phyloP scores from a whole-genome alignment of 2,888 invertebrate genomes.

The Eucera pruinosa region DNA sequence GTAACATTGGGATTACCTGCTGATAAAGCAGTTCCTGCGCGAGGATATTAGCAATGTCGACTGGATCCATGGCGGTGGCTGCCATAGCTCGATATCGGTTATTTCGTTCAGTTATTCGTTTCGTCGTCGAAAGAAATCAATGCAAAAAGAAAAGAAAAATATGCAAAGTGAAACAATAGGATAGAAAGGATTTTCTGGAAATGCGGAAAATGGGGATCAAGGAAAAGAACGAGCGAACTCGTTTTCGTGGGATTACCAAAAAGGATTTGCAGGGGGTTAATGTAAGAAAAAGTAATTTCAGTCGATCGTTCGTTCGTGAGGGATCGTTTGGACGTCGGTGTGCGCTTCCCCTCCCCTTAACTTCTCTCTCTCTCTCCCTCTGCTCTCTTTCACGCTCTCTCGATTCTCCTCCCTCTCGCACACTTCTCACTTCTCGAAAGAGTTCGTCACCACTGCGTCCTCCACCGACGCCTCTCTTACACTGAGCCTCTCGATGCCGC shows the following conservation, averaged over 20 bases:
- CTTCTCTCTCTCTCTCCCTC: conserved; percentile 29
- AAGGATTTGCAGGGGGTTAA: conserved; percentile 3
- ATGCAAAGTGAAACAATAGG: neutral
- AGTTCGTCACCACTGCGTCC: conserved; percentile 77
- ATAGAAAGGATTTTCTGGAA: neutral
- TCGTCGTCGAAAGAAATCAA: conserved; percentile 62
- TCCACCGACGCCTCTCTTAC: conserved; percentile 81
- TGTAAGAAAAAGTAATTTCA: conserved; percentile 61
- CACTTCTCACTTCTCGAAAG: conserved; percentile 60
- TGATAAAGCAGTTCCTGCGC: conserved; percentile 94
- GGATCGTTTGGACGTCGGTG: conserved; percentile 74
- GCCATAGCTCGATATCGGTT: conserved; percentile 75
- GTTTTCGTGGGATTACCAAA: conserved; percentile 10
- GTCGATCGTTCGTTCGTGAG: conserved; percentile 79
- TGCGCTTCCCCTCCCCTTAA: conserved; percentile 51
- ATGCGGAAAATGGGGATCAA: neutral
- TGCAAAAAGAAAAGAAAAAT: neutral
- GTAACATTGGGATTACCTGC: conserved; percentile 86
- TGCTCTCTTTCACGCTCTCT: conserved; percentile 27
- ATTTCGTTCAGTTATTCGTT: conserved; percentile 73
- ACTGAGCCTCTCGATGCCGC: conserved; percentile 75
- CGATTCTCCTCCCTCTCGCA: conserved; percentile 38
- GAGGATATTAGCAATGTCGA: conserved; percentile 93
- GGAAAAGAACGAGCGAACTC: conserved; percentile 26
- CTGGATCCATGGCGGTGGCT: conserved; percentile 88